Conservation (phyloP, 2,888 invertebrate genomes). For the Pachydiplax longipennis region DNA sequence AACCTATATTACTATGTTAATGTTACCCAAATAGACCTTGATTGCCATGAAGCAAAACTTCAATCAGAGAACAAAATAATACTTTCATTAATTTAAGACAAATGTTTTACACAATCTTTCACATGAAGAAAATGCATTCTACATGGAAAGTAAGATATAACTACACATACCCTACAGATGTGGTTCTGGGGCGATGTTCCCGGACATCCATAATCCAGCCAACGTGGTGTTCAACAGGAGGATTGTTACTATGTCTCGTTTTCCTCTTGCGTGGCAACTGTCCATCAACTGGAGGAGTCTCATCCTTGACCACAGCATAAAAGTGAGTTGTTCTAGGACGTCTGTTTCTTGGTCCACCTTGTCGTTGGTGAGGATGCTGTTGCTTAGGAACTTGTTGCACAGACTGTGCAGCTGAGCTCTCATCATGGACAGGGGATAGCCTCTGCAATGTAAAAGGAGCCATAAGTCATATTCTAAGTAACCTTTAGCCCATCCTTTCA, state of each 20-base stretch:
- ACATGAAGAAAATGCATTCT: neutral
- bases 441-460: neutral
- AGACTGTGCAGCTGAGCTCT: neutral
- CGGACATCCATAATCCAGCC: slow-evolving; percentile 97
- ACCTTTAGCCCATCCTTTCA: too few species aligned
- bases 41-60: too few species aligned
- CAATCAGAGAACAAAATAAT: too few species aligned
- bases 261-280: slow-evolving; percentile 83
- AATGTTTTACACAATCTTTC: too few species aligned
- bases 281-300: slow-evolving; percentile 66
- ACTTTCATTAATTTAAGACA: too few species aligned
- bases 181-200: slow-evolving; percentile 81
- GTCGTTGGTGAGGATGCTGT: slow-evolving; percentile 57
- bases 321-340: slow-evolving; percentile 74
- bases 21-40: too few species aligned
- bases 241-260: slow-evolving; percentile 91
- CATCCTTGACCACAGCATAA: slow-evolving; percentile 92
- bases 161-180: slow-evolving; percentile 73
- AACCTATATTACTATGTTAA: too few species aligned
- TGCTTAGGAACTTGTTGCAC: slow-evolving; percentile 21
- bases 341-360: slow-evolving; percentile 53
- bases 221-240: slow-evolving; percentile 92
- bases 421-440: neutral
- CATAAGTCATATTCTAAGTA: too few species aligned
- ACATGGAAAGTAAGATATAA: neutral